A percentile compares a stretch with the other conserved stretches of the same genome.
phyloP scores from a whole-genome alignment of 2,888 invertebrate species.

The Harpagoxenus sublaevis region DNA sequence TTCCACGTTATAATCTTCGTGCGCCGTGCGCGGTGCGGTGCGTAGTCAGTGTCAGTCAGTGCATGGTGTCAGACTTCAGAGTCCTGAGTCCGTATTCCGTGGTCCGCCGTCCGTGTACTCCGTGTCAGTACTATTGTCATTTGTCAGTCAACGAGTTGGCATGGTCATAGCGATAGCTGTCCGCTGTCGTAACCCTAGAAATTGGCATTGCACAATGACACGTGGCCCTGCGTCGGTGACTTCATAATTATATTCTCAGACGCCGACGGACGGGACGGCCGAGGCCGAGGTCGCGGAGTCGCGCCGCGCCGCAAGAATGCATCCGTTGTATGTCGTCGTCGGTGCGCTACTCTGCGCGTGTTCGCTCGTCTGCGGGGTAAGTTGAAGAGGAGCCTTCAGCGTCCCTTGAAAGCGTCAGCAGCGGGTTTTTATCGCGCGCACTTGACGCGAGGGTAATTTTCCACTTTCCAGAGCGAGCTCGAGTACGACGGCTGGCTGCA shows the following conservation, averaged over 20 bases:
- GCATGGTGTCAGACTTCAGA: too few relatives aligned
- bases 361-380: constrained; percentile 67
- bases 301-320: constrained; percentile 61
- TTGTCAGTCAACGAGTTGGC: background rate
- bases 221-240: constrained; percentile 14
- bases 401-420: background rate
- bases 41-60: too few relatives aligned
- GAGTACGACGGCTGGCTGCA: constrained; percentile 93
- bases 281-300: background rate
- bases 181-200: background rate
- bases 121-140: too few relatives aligned
- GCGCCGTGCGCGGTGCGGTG: too few relatives aligned
- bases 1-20: too few relatives aligned
- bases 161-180: background rate
- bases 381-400: constrained; percentile 16
- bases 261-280: too few relatives aligned
- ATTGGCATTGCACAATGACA: constrained; percentile 13
- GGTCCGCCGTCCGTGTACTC: too few relatives aligned
- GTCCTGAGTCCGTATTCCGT: too few relatives aligned
- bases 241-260: constrained; percentile 19
- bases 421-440: background rate
- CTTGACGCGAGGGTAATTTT: background rate
- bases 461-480: constrained; percentile 87
- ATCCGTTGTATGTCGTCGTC: constrained; percentile 62
- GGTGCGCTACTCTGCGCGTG: constrained; percentile 62